Percentiles rank a stretch among this genome's conserved stretches.
Evolutionary conservation across 2,888 invertebrate genomes (phyloP).

Genomic region (Sinhomidia bicolor): DNA sequence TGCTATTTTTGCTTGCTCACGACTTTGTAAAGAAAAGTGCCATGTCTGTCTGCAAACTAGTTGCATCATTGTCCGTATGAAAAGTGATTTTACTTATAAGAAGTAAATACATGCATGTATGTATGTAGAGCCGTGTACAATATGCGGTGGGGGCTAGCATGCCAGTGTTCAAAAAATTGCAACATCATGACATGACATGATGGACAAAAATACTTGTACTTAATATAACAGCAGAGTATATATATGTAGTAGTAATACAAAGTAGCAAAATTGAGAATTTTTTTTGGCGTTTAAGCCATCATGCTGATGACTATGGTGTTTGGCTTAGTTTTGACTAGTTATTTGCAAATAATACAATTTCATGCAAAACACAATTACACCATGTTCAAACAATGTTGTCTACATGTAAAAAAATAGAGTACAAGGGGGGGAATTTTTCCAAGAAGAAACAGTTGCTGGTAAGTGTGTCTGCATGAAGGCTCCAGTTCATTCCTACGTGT

Average conservation of each 20-base stretch:
- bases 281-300: background rate
- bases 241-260: too few relatives aligned
- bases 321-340: background rate
- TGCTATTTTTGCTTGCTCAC: background rate
- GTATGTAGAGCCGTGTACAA: background rate
- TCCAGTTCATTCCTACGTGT: background rate
- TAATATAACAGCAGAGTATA: background rate
- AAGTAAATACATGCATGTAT: too few relatives aligned
- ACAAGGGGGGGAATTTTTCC: too few relatives aligned
- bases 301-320: background rate
- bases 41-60: too few relatives aligned
- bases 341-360: slow-evolving; percentile 2
- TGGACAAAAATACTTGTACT: background rate
- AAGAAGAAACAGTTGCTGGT: background rate
- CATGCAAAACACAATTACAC: background rate
- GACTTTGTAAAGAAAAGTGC: too few relatives aligned
- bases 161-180: background rate
- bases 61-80: too few relatives aligned
- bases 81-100: too few relatives aligned
- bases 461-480: background rate
- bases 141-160: background rate
- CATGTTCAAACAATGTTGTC: background rate
- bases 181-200: background rate
- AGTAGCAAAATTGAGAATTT: background rate
- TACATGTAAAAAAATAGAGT: background rate